Base-by-base conservation (phyloP, 2,113 vertebrate genomes). In the Amphiprion ocellaris region DNA sequence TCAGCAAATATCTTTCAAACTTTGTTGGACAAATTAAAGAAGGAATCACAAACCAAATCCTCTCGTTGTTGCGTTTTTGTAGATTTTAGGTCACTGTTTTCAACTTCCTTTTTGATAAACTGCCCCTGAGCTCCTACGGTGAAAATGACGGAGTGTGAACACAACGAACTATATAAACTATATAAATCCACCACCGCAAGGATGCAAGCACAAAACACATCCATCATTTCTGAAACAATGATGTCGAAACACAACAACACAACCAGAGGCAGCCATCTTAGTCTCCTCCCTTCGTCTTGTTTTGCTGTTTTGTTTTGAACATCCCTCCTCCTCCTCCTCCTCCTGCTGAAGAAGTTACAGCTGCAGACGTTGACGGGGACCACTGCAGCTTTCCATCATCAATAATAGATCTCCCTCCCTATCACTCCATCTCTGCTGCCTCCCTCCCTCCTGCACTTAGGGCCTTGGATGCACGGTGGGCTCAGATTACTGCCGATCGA, bases 361-460 rank as follows among this genome's bases (percentile, higher is more conserved):
- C 80, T 71, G 46, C 83, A 88, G 74, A 90, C 72, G 85, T 85
- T 89, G 74, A 77, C 2, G 26, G 69, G 77, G 82, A 74, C 83
- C 84, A 76, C 90, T 90, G 89, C 84, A 92, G 90, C 87, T 87
- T 88, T 95, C 86, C 80, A 92, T 92, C 93, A 94, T 96, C 92
- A 95, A 95, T 96, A 94, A 95, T 95, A 93, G 70, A 96, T 94
- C 81, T 79, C 86, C 70, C 77, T 81, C 86, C 81, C 88, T 83
- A 90, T 92, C 92, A 65, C 86, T 89, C 92, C 90, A 90, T 90
- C 86, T 73, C 89, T 85, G 79, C 87, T 84, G 74, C 87, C 76
- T 70, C 78, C 52, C 17, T 15, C 14, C 74, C 80, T 79, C 85
- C 83, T 91, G 92, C 93, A 96, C 93, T 96, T 95, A 94, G 89